These are phyloP conservation scores for Zaprionus nigranus DNA, from an alignment of 1,140 invertebrate genomes.

Conservation along the genomic window DNA sequence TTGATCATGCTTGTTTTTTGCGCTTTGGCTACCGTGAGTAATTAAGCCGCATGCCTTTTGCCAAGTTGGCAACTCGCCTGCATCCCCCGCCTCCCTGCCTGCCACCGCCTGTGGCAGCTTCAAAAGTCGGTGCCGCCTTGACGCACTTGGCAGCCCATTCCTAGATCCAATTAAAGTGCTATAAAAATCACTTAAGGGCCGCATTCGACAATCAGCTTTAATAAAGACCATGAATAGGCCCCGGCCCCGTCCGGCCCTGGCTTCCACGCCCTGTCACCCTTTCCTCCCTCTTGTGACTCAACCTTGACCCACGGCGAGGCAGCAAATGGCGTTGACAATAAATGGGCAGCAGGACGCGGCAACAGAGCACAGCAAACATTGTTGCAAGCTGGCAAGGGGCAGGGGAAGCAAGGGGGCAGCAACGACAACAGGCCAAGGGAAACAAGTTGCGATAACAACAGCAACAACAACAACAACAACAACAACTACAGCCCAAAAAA, in stretches of 20 bases:
- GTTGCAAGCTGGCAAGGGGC: constrained; percentile 29
- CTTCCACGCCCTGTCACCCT: constrained; percentile 2
- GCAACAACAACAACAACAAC: constrained; percentile 30
- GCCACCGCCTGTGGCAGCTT: constrained; percentile 41
- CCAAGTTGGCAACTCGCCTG: constrained; percentile 20
- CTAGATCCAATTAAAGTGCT: constrained; percentile 71
- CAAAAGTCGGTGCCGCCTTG: constrained; percentile 42
- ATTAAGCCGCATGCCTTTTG: constrained; percentile 73
- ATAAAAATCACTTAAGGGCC: constrained; percentile 78
- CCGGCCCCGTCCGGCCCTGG: not conserved
- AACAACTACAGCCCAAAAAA: constrained; percentile 35
- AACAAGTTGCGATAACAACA: constrained; percentile 79
- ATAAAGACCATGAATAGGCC: constrained; percentile 65
- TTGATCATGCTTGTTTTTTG: constrained; percentile 20
- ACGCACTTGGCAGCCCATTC: constrained; percentile 28
- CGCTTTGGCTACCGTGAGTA: constrained; percentile 65
- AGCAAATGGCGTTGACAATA: constrained; percentile 44
- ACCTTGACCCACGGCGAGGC: constrained; percentile 62
- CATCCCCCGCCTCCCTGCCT: not conserved
- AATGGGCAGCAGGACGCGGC: constrained; percentile 47
- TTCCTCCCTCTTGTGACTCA: constrained; percentile 36
- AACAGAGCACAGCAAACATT: constrained; percentile 41
- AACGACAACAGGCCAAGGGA: constrained; percentile 28
- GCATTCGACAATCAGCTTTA: constrained; percentile 81
- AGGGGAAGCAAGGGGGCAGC: constrained; percentile 10